A percentile compares a stretch with the other conserved stretches of the same genome.
phyloP scores from a whole-genome alignment of 2,888 invertebrate genomes.

The Cheilosia vulpina region DNA sequence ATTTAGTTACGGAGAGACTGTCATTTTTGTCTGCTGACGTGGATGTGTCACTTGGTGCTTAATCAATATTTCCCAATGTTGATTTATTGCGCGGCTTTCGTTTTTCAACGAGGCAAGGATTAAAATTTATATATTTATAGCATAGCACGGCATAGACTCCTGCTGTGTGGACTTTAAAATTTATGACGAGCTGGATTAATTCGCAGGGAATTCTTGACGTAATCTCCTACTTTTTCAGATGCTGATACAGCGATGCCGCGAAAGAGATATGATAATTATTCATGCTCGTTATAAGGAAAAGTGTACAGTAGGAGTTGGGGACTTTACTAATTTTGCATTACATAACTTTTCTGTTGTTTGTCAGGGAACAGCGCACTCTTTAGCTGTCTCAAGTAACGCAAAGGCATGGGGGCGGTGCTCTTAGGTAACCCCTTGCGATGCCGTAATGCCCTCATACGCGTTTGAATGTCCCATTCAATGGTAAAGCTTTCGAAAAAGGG shows the following conservation, averaged over 20 bases:
- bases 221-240: neutral
- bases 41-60: slow-evolving; percentile 61
- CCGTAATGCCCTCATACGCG: no score
- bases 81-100: neutral
- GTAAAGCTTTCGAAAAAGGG: no score
- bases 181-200: slow-evolving; percentile 14
- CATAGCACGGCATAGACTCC: neutral
- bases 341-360: no score
- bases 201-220: neutral
- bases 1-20: slow-evolving; percentile 41
- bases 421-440: no score
- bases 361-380: no score
- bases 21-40: slow-evolving; percentile 55
- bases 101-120: slow-evolving; percentile 10
- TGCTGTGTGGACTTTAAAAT: neutral
- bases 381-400: no score
- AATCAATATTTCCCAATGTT: slow-evolving; percentile 49
- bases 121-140: slow-evolving; percentile 23
- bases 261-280: neutral
- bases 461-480: no score
- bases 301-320: no score
- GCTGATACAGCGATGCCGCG: neutral
- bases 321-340: no score
- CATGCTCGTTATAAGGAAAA: no score
- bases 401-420: no score